Conservation (phyloP, 2,888 invertebrate genomes). For the Cephus pygmeus region DNA sequence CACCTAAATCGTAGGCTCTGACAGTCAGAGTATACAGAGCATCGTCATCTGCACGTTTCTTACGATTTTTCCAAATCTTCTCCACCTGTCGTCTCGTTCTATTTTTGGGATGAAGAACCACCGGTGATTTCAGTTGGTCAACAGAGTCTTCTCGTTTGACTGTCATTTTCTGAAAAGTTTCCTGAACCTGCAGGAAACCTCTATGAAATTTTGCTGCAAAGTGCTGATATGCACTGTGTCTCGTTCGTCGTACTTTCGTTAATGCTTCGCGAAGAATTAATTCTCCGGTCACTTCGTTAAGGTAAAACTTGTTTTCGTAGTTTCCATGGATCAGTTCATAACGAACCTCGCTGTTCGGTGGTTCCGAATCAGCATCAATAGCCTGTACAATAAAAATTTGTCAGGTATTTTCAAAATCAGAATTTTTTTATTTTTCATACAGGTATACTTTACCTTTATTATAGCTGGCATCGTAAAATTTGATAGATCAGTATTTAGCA, state of each 20-base stretch:
- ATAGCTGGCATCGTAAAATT: constrained; percentile 83
- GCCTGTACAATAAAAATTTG: constrained; percentile 67
- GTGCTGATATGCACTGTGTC: constrained; percentile 45
- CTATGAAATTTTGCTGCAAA: constrained; percentile 34
- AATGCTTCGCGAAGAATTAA: constrained; percentile 72
- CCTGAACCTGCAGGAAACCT: constrained; percentile 27
- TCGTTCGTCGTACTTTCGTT: constrained; percentile 52
- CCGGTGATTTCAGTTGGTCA: neutral
- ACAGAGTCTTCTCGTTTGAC: constrained; percentile 6
- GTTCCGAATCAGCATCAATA: constrained; percentile 82
- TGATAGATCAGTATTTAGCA: constrained; percentile 78
- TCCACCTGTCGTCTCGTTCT: constrained; percentile 29
- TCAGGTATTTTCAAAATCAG: neutral
- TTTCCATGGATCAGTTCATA: constrained; percentile 86
- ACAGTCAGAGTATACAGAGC: constrained; percentile 76
- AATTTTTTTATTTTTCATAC: neutral
- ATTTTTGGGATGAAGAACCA: neutral
- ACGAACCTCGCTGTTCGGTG: constrained; percentile 86
- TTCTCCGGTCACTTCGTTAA: constrained; percentile 83
- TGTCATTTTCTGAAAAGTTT: constrained; percentile 15
- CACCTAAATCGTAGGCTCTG: constrained; percentile 84
- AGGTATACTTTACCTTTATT: constrained; percentile 69
- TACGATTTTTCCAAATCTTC: constrained; percentile 62
- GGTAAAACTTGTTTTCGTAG: constrained; percentile 78
- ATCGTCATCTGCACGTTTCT: constrained; percentile 68